A percentile compares a stretch with the other conserved stretches of the same genome.
These are phyloP conservation scores for Danio kyathit DNA, from an alignment of 2,797 vertebrate genomes.

Conservation along the genomic window DNA sequence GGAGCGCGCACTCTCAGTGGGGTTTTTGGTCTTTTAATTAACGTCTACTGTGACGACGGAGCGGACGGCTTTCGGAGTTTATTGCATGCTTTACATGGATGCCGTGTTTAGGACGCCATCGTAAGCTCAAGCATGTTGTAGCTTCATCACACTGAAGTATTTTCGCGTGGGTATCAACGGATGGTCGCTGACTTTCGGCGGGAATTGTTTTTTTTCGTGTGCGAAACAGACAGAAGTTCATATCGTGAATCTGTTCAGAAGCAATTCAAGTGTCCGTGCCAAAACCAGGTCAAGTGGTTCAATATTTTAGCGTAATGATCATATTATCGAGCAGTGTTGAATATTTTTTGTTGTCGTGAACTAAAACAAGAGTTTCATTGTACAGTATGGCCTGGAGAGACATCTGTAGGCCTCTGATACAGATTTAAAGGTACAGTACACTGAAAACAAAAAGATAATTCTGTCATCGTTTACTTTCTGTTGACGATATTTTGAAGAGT, in stretches of 20 bases:
- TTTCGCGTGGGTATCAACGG: slow-evolving; percentile 42
- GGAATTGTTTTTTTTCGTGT: slow-evolving; percentile 10
- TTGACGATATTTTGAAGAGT: no score
- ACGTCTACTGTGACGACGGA: slow-evolving; percentile 4
- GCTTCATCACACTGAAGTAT: slow-evolving; percentile 43
- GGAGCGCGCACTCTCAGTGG: slow-evolving; percentile 3
- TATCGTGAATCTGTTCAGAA: slow-evolving; percentile 28
- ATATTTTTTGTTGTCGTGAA: slow-evolving; percentile 24
- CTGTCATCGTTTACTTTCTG: no score
- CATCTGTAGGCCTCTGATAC: slow-evolving; percentile 9
- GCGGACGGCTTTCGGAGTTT: slow-evolving; percentile 55
- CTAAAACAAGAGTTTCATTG: slow-evolving; percentile 23
- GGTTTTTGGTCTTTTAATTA: background rate
- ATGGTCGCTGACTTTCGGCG: background rate
- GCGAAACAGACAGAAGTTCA: background rate
- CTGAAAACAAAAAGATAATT: background rate
- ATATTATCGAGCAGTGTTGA: slow-evolving; percentile 26
- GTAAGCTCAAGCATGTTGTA: slow-evolving; percentile 66
- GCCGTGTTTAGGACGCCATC: slow-evolving; percentile 40
- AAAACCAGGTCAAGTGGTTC: slow-evolving; percentile 40
- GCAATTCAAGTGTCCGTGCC: slow-evolving; percentile 46
- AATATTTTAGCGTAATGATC: slow-evolving; percentile 7
- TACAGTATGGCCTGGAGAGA: slow-evolving; percentile 1
- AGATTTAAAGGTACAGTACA: no score
- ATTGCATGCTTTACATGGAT: slow-evolving; percentile 72